Conservation (phyloP, 2,113 vertebrate species). For the Mystacornis crossleyi region DNA sequence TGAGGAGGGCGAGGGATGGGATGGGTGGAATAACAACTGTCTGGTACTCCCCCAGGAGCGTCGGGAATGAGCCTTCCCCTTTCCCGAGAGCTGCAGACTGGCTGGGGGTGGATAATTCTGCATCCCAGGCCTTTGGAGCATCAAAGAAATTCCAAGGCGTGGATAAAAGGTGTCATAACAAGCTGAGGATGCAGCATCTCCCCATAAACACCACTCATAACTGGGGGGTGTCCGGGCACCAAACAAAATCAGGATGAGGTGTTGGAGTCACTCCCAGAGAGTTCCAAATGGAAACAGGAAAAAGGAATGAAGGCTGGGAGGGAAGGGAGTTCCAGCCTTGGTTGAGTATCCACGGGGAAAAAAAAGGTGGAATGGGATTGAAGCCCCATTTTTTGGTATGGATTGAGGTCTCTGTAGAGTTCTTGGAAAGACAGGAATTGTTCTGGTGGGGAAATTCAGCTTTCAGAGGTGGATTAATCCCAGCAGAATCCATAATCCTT, state of each 20-base stretch:
- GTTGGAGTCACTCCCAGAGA: not conserved
- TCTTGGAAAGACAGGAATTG: not conserved
- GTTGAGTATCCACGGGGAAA: accelerated
- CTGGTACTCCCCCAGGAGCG: not conserved
- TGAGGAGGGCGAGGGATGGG: not conserved
- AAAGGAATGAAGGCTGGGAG: not conserved
- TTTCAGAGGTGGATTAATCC: not conserved
- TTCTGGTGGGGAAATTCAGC: not conserved
- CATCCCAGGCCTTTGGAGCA: not conserved
- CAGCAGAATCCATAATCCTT: not conserved
- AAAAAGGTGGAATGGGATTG: not conserved
- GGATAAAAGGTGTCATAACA: not conserved
- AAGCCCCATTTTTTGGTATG: not conserved
- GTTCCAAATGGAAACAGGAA: not conserved
- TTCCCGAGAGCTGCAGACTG: not conserved
- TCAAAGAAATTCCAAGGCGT: slow-evolving; percentile 1
- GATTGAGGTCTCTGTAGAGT: not conserved
- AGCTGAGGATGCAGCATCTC: not conserved
- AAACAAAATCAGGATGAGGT: not conserved
- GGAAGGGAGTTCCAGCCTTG: not conserved
- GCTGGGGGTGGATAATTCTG: not conserved
- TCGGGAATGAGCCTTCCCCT: not conserved
- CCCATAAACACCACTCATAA: not conserved
- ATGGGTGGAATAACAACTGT: slow-evolving; percentile 10
- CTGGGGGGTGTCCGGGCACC: not conserved